Conservation (phyloP, 2,797 vertebrate genomes). For the Bradypodion pumilum region DNA sequence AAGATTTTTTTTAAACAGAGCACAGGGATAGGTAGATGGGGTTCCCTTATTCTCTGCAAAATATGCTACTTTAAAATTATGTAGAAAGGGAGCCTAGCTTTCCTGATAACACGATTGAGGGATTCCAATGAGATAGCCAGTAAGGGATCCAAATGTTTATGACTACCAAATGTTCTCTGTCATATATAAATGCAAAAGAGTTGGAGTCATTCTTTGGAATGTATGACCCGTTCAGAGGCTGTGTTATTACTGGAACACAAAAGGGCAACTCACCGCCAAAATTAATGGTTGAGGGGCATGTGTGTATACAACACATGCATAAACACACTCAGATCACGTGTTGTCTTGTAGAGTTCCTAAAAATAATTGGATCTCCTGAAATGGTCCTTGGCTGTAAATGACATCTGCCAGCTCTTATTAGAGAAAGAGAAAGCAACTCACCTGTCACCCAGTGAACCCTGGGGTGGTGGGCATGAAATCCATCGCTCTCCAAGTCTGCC, state of each 20-base stretch:
- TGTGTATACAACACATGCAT: too few species aligned
- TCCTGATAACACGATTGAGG: background rate
- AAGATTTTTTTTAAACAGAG: too few species aligned
- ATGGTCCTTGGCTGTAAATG: too few species aligned
- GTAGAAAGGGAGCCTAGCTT: background rate
- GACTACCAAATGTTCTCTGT: background rate
- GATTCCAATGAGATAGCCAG: background rate
- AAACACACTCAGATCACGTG: too few species aligned
- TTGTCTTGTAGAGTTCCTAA: too few species aligned
- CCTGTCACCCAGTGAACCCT: slow-evolving; percentile 78
- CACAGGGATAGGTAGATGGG: too few species aligned
- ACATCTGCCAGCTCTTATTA: background rate
- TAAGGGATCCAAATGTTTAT: background rate
- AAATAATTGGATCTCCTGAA: too few species aligned
- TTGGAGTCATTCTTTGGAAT: background rate
- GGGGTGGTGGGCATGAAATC: slow-evolving; percentile 78
- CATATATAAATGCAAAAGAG: background rate
- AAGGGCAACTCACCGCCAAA: too few species aligned
- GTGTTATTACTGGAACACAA: too few species aligned
- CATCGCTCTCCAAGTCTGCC: slow-evolving; percentile 80
- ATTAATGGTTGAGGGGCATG: too few species aligned
- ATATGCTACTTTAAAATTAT: background rate
- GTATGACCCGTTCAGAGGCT: too few species aligned
- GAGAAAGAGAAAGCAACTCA: slow-evolving; percentile 42
- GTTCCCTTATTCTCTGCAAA: background rate